Conservation (phyloP, 2,113 vertebrate genomes). For the Halichoerus grypus region DNA sequence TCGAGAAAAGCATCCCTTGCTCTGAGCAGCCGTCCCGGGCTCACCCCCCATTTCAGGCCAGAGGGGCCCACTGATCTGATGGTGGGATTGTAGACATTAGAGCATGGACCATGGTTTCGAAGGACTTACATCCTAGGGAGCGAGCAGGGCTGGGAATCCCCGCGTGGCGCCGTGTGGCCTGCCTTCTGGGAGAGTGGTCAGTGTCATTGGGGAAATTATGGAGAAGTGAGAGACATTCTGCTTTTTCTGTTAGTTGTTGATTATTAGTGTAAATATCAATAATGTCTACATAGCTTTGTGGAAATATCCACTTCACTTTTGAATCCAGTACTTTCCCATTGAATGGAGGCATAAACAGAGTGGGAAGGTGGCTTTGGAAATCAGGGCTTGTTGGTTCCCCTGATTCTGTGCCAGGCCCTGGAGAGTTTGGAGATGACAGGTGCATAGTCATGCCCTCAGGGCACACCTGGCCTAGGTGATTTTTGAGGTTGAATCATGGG, state of each 20-base stretch:
- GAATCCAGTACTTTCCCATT: background rate
- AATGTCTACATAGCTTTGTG: background rate
- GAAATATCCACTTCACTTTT: background rate
- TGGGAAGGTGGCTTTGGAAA: background rate
- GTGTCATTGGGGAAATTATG: background rate
- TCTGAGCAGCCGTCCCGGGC: background rate
- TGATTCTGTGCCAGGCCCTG: background rate
- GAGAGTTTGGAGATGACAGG: background rate
- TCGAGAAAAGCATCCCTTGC: background rate
- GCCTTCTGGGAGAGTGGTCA: background rate
- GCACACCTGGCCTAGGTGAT: background rate
- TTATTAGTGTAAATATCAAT: background rate
- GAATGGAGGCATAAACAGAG: background rate
- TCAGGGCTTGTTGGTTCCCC: background rate
- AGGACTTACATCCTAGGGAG: background rate
- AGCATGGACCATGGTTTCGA: background rate
- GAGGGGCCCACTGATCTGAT: background rate
- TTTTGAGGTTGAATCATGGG: background rate
- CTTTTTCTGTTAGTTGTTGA: background rate
- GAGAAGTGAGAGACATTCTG: background rate
- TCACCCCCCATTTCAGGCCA: background rate
- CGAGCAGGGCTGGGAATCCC: background rate
- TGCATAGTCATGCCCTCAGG: background rate
- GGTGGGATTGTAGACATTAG: background rate
- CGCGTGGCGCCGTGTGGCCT: rapidly evolving